phyloP scores from a whole-genome alignment of 2,888 invertebrate species.

The Spilarctia lutea region DNA sequence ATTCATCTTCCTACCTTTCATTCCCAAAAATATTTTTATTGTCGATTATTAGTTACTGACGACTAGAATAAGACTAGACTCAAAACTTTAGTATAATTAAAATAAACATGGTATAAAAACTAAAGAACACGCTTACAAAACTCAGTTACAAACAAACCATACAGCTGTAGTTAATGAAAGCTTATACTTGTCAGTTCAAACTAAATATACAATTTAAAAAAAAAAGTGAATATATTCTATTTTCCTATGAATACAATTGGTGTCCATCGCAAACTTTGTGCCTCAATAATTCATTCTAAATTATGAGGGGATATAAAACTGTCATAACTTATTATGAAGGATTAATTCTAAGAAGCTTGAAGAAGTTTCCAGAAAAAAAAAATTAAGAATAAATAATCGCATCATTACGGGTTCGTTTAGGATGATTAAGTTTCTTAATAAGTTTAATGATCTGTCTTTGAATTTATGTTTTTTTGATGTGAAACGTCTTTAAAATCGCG shows the following conservation, averaged over 20 bases:
- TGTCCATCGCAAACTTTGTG: background rate
- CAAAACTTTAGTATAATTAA: too few relatives aligned
- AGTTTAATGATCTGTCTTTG: background rate
- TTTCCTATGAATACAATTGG: background rate
- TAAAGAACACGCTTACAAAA: too few relatives aligned
- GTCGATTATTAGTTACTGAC: too few relatives aligned
- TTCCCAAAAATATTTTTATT: too few relatives aligned
- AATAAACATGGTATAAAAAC: too few relatives aligned
- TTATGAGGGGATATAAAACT: background rate
- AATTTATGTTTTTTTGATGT: too few relatives aligned
- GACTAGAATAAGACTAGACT: too few relatives aligned
- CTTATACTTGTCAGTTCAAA: background rate
- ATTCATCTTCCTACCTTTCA: too few relatives aligned
- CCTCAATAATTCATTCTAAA: slow-evolving; percentile 2
- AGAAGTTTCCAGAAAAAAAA: background rate
- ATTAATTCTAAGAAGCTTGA: background rate
- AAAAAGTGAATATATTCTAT: too few relatives aligned
- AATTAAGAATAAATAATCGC: background rate
- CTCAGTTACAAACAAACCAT: too few relatives aligned
- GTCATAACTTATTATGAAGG: background rate
- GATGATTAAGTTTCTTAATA: background rate
- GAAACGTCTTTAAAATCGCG: too few relatives aligned
- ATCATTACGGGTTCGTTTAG: background rate
- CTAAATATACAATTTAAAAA: background rate
- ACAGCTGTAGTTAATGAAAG: too few relatives aligned